A percentile compares a stretch with the other conserved stretches of the same genome.
These are phyloP conservation scores for Noctua janthe DNA, from an alignment of 2,888 invertebrate genomes.

Conservation along the genomic window DNA sequence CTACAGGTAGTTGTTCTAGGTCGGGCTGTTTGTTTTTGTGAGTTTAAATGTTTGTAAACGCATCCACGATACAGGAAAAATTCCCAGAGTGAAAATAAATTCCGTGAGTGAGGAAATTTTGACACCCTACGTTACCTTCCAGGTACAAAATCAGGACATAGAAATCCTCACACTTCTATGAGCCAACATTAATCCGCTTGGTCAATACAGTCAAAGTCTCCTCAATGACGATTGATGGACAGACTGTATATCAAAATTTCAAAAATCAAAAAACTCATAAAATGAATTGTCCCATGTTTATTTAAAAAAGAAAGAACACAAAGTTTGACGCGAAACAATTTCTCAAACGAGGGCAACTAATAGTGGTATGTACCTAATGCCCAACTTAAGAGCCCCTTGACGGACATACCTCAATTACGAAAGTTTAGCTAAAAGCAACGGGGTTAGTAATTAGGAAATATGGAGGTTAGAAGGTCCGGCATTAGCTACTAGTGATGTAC, in stretches of 20 bases:
- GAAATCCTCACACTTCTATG: neutral
- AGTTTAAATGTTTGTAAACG: too few relatives aligned
- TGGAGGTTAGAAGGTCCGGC: conserved; percentile 39
- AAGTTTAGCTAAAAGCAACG: conserved; percentile 60
- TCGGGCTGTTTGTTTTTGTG: too few relatives aligned
- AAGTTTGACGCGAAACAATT: conserved; percentile 52
- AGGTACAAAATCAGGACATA: neutral
- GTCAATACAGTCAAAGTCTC: neutral
- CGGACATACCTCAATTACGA: conserved; percentile 56
- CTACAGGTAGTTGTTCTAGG: too few relatives aligned
- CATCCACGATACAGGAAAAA: too few relatives aligned
- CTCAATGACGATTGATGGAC: neutral
- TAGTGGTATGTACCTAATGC: conserved; percentile 24
- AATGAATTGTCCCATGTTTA: neutral
- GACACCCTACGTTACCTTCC: neutral
- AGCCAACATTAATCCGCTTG: neutral
- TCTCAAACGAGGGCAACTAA: conserved; percentile 35
- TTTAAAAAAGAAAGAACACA: conserved; percentile 8
- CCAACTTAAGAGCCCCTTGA: conserved; percentile 44
- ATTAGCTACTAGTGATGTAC: conserved; percentile 24
- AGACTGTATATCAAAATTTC: neutral
- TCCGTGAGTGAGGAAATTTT: neutral
- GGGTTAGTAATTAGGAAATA: conserved; percentile 60
- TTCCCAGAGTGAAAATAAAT: too few relatives aligned
- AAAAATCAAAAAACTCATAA: neutral